Percentiles rank a stretch among this genome's conserved stretches.
phyloP scores from a whole-genome alignment of 2,797 vertebrate species.

The Molossus molossus region DNA sequence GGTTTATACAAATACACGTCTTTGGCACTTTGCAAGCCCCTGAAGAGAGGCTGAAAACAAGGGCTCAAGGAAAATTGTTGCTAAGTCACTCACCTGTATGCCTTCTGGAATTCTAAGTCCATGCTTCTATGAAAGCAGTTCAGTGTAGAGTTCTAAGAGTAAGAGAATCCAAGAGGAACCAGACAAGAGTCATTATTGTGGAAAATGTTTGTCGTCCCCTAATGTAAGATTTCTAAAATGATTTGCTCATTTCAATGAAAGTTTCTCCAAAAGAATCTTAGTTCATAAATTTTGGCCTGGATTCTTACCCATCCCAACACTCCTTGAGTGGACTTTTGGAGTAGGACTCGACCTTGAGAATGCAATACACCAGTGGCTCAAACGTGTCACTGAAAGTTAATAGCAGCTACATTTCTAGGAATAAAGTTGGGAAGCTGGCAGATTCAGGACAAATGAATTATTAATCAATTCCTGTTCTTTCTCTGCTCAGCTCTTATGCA shows the following conservation, averaged over 20 bases:
- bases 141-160: background rate
- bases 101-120: background rate
- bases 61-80: background rate
- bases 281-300: background rate
- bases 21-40: background rate
- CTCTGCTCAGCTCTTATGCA: background rate
- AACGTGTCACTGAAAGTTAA: background rate
- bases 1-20: background rate
- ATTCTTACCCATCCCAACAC: background rate
- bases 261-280: background rate
- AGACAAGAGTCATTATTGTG: background rate
- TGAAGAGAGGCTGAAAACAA: background rate
- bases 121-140: background rate
- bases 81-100: background rate
- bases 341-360: background rate
- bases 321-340: background rate
- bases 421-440: background rate
- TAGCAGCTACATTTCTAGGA: background rate
- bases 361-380: background rate
- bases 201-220: background rate
- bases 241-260: background rate
- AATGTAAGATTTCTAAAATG: background rate
- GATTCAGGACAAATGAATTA: background rate
- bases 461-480: background rate
- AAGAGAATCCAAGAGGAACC: background rate